These are phyloP conservation scores for Brenthis ino DNA, from an alignment of 2,888 invertebrate species.

Conservation along the genomic window DNA sequence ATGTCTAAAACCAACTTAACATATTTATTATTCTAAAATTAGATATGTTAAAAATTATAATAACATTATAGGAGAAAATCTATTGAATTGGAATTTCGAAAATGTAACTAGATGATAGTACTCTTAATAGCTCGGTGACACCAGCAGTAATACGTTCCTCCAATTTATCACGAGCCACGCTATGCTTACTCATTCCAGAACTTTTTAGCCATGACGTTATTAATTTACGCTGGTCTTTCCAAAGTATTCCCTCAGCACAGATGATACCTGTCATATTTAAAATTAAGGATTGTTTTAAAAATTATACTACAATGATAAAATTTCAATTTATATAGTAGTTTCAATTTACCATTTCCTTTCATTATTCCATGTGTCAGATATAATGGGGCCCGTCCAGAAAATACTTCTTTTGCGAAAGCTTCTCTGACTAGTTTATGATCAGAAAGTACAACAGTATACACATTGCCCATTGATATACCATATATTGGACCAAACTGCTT, in stretches of 20 bases:
- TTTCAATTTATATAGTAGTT: not conserved
- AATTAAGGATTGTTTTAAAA: not conserved
- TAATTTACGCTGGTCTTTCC: conserved; percentile 92
- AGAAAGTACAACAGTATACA: conserved; percentile 89
- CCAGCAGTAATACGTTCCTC: conserved; percentile 85
- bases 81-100: too few species aligned
- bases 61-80: too few species aligned
- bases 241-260: conserved; percentile 90
- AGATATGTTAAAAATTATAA: too few species aligned
- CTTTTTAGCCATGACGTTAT: conserved; percentile 87
- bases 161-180: conserved; percentile 82
- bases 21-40: too few species aligned
- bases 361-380: conserved; percentile 93
- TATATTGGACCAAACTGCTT: conserved; percentile 88
- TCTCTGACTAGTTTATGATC: conserved; percentile 88
- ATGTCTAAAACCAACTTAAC: too few species aligned
- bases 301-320: conserved; percentile 19
- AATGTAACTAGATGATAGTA: conserved; percentile 42
- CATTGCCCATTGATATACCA: conserved; percentile 87
- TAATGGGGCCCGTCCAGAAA: conserved; percentile 90
- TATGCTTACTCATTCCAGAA: conserved; percentile 87
- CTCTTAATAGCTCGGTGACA: conserved; percentile 83
- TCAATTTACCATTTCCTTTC: conserved; percentile 90
- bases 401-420: conserved; percentile 86
- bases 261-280: conserved; percentile 85